Evolutionary conservation across 1,140 invertebrate genomes (phyloP).

Genomic region (Pogonomyrmex barbatus): DNA sequence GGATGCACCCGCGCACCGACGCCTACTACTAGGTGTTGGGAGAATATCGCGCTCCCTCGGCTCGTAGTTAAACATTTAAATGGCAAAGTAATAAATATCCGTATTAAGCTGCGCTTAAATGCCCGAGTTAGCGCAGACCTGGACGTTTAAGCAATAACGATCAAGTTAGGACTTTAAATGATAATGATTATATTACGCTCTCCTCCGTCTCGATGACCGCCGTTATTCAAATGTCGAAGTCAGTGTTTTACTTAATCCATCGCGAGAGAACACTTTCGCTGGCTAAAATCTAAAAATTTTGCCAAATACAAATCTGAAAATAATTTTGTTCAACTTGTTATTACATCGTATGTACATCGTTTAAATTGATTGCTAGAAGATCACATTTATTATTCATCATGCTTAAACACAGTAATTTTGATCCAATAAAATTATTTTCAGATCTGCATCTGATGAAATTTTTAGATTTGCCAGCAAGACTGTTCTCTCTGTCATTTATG

Average conservation of each 20-base stretch:
- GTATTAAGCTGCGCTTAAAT: slow-evolving; percentile 24
- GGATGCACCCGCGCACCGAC: slow-evolving; percentile 16
- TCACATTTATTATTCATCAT: no score
- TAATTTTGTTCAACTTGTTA: no score
- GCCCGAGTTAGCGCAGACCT: not conserved
- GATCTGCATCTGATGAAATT: no score
- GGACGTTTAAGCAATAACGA: not conserved
- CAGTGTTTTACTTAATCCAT: not conserved
- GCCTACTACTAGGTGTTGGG: slow-evolving; percentile 10
- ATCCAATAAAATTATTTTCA: no score
- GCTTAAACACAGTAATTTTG: no score
- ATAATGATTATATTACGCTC: not conserved
- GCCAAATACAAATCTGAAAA: no score
- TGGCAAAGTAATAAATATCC: slow-evolving; percentile 40
- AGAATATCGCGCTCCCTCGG: slow-evolving; percentile 11
- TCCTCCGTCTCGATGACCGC: no score
- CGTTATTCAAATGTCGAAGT: not conserved
- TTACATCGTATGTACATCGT: no score
- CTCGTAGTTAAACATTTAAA: slow-evolving; percentile 21
- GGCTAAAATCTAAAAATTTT: no score
- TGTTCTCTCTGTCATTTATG: not conserved
- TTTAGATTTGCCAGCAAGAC: no score
- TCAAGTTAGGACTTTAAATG: not conserved
- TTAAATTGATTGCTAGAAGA: no score
- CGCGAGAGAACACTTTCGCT: no score